phyloP scores from a whole-genome alignment of 1,140 invertebrate genomes.

The Euwallacea fornicatus region DNA sequence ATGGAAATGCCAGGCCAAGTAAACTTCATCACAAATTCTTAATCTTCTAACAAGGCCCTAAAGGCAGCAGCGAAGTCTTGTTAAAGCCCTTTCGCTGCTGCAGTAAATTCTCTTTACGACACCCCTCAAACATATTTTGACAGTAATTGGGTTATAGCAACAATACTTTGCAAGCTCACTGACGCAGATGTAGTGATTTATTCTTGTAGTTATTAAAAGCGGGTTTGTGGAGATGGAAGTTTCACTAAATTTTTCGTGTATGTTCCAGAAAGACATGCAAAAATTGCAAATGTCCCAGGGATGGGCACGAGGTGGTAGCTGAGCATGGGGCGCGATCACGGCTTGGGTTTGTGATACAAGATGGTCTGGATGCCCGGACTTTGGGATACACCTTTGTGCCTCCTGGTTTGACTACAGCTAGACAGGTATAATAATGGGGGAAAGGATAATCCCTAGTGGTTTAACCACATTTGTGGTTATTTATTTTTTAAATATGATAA shows the following conservation, averaged over 20 bases:
- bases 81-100: background rate
- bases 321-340: slow-evolving; percentile 50
- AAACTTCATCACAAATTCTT: background rate
- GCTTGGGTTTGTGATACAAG: slow-evolving; percentile 45
- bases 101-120: slow-evolving; percentile 1
- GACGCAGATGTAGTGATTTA: background rate
- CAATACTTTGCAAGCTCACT: background rate
- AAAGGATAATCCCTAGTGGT: too few species aligned
- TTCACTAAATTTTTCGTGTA: slow-evolving; percentile 16
- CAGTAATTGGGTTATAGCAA: background rate
- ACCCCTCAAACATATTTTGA: background rate
- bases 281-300: slow-evolving; percentile 50
- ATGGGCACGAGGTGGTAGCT: slow-evolving; percentile 47
- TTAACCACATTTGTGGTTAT: too few species aligned
- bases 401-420: slow-evolving; percentile 67
- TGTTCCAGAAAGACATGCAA: slow-evolving; percentile 52
- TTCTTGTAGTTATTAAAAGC: background rate
- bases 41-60: background rate
- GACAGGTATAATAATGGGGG: slow-evolving; percentile 54
- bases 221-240: background rate
- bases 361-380: slow-evolving; percentile 59
- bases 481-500: too few species aligned
- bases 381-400: slow-evolving; percentile 81
- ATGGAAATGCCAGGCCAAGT: background rate
- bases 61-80: background rate